Evolutionary conservation across 2,797 vertebrate species (phyloP).

Genomic region (Rhynchonycteris naso): DNA sequence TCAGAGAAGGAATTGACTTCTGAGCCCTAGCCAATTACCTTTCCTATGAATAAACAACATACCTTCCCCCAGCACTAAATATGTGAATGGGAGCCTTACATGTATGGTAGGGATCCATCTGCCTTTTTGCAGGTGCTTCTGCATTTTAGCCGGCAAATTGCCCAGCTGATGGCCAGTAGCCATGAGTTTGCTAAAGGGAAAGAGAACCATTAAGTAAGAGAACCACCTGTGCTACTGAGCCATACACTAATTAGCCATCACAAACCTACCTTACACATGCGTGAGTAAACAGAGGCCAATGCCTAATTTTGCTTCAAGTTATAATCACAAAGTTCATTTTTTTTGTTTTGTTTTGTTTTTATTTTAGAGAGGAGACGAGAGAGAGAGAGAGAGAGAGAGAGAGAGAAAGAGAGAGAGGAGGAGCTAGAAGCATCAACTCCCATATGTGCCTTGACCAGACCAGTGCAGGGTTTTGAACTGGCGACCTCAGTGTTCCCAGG

Average conservation of each 20-base stretch:
- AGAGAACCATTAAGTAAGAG: neutral
- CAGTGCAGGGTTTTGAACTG: too few relatives aligned
- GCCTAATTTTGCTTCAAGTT: neutral
- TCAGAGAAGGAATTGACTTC: neutral
- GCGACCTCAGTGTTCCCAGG: too few relatives aligned
- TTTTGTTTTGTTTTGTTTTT: too few relatives aligned
- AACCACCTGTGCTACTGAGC: neutral
- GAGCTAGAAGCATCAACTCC: too few relatives aligned
- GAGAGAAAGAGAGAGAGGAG: too few relatives aligned
- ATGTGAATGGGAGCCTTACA: neutral
- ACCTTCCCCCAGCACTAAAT: neutral
- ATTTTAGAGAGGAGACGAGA: too few relatives aligned
- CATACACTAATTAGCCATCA: neutral
- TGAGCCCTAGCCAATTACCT: neutral
- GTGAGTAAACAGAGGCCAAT: conserved; percentile 4
- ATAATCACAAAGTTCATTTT: conserved; percentile 52
- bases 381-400: too few relatives aligned
- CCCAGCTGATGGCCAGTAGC: neutral
- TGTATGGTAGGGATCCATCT: neutral
- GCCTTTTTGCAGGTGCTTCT: neutral
- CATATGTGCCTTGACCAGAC: too few relatives aligned
- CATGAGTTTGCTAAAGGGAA: neutral
- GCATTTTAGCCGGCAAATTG: neutral
- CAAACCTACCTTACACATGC: neutral
- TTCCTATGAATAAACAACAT: neutral